These are phyloP conservation scores for Zaprionus taronus DNA, from an alignment of 1,140 invertebrate species.

Conservation along the genomic window DNA sequence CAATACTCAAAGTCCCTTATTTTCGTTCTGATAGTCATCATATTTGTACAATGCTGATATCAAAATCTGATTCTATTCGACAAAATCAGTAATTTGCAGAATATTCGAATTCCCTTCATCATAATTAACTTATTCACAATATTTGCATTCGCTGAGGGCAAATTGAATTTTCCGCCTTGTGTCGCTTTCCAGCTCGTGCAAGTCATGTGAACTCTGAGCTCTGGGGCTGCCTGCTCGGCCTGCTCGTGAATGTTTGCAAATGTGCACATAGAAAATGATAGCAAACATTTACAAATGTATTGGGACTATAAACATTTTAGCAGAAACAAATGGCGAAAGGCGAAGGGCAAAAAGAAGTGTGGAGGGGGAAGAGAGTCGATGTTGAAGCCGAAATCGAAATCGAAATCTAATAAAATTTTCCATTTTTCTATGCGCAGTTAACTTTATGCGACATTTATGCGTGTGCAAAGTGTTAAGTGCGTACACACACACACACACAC, in stretches of 20 bases:
- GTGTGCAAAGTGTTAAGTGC: conserved; percentile 68
- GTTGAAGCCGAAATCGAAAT: conserved; percentile 49
- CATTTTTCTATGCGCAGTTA: conserved; percentile 80
- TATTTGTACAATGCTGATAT: not conserved
- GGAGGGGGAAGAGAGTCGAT: conserved; percentile 4
- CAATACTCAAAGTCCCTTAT: too few species aligned
- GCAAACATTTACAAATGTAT: conserved; percentile 76
- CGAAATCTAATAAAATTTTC: conserved; percentile 80
- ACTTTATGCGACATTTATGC: conserved; percentile 80
- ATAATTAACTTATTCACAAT: conserved; percentile 4
- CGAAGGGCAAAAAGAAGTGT: not conserved
- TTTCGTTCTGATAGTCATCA: not conserved
- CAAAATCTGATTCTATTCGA: not conserved
- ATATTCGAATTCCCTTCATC: not conserved
- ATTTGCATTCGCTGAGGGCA: not conserved
- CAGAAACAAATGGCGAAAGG: conserved; percentile 25
- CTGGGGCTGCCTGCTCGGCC: not conserved
- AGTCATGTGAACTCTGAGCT: conserved; percentile 14
- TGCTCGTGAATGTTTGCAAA: conserved; percentile 18
- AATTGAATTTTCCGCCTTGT: conserved; percentile 1
- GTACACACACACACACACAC: conserved; percentile 25
- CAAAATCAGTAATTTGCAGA: not conserved
- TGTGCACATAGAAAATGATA: conserved; percentile 61
- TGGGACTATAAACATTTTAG: conserved; percentile 73
- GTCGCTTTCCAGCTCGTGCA: not conserved